Evolutionary conservation across 1,140 invertebrate species (phyloP).

Genomic region (Schlechtendalia chinensis): DNA sequence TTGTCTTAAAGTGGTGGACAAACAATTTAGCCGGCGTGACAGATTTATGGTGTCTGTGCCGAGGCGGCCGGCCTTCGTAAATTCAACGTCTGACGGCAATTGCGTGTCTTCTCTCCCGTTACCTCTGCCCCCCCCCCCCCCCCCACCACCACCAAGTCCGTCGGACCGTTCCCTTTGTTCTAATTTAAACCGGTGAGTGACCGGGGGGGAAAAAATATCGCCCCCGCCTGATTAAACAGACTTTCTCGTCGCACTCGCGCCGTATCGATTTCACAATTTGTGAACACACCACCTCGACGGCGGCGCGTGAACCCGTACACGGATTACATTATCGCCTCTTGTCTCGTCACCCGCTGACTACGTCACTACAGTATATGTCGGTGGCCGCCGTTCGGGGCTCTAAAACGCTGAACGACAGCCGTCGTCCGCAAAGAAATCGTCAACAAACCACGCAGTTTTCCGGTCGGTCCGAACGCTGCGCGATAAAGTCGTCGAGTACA

Average conservation of each 20-base stretch:
- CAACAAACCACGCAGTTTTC: too few relatives aligned
- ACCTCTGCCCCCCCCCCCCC: not conserved
- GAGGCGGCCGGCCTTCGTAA: too few relatives aligned
- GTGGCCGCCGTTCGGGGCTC: too few relatives aligned
- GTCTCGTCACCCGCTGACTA: too few relatives aligned
- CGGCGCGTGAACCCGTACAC: constrained; percentile 7
- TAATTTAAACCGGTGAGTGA: constrained; percentile 39
- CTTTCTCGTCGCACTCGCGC: not conserved
- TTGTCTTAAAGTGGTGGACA: constrained; percentile 38
- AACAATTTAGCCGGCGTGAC: constrained; percentile 28
- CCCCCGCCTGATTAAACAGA: constrained; percentile 2
- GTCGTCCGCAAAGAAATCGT: too few relatives aligned
- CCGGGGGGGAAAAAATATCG: constrained; percentile 20
- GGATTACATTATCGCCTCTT: not conserved
- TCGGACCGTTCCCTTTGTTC: constrained; percentile 10
- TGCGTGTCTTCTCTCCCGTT: constrained; percentile 27
- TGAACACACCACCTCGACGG: not conserved
- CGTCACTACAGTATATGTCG: too few relatives aligned
- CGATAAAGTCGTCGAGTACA: too few relatives aligned
- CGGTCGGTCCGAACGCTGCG: too few relatives aligned
- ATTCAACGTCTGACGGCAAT: constrained; percentile 25
- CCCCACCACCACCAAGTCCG: not conserved
- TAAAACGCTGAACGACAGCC: too few relatives aligned
- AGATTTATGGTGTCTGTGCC: constrained; percentile 39
- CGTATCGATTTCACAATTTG: constrained; percentile 7